Evolutionary conservation across 2,113 vertebrate species (phyloP).

Genomic region (Ceyx melanurus): DNA sequence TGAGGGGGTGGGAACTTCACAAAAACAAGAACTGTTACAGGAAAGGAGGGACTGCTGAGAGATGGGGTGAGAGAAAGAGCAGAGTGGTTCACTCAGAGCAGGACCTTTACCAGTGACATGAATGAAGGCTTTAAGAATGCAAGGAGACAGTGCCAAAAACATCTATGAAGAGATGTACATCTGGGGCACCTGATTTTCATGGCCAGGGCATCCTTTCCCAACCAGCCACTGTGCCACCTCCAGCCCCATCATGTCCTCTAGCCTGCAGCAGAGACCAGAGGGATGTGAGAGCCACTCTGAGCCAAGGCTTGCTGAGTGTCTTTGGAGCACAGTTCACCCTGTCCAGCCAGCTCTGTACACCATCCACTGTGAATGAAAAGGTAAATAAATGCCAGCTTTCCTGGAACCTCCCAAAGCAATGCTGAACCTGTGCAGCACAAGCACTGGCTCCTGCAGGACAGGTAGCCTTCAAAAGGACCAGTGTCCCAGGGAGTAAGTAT

Average conservation of each 20-base stretch:
- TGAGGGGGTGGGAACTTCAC: neutral
- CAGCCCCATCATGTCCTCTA: neutral
- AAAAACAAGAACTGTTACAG: neutral
- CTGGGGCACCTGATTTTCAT: neutral
- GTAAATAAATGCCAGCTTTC: neutral
- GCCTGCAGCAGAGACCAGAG: neutral
- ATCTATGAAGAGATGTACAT: neutral
- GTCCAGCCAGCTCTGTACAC: neutral
- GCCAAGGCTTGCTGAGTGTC: neutral
- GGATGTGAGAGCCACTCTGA: neutral
- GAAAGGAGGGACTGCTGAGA: neutral
- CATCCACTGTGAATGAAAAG: neutral
- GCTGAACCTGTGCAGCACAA: neutral
- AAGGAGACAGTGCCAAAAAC: neutral
- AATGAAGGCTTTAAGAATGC: neutral
- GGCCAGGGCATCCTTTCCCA: neutral
- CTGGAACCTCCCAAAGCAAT: neutral
- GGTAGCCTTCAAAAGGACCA: neutral
- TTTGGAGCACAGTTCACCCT: neutral
- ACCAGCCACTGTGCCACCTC: neutral
- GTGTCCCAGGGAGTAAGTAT: rapidly evolving
- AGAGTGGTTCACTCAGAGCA: neutral
- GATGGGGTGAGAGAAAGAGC: neutral
- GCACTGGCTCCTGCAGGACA: neutral
- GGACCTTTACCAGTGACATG: neutral